These are phyloP conservation scores for Diplolepis rosae DNA, from an alignment of 2,888 invertebrate species.

Conservation along the genomic window DNA sequence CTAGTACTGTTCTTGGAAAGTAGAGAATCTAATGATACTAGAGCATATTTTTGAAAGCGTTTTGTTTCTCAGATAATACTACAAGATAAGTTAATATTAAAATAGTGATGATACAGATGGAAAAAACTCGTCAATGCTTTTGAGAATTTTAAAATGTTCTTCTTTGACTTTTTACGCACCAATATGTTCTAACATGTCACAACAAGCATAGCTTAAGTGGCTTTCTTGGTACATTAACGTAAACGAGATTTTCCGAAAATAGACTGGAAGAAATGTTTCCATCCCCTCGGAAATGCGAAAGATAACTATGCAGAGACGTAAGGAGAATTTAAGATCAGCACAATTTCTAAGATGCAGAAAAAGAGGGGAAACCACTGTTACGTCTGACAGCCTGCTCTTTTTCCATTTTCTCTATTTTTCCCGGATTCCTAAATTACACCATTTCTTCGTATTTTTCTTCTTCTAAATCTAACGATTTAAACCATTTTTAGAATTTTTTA, in stretches of 20 bases:
- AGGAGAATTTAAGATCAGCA: background rate
- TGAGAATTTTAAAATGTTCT: background rate
- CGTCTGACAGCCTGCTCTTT: too few relatives aligned
- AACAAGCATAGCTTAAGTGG: background rate
- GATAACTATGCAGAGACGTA: background rate
- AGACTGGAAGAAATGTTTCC: background rate
- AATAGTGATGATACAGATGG: too few relatives aligned
- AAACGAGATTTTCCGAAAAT: constrained; percentile 11
- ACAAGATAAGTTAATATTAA: too few relatives aligned
- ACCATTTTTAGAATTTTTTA: too few relatives aligned
- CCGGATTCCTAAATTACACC: too few relatives aligned
- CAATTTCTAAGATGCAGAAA: background rate
- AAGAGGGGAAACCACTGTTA: background rate
- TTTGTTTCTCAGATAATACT: too few relatives aligned
- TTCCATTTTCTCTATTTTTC: too few relatives aligned
- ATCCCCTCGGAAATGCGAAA: background rate
- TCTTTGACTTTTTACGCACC: background rate
- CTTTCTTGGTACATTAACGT: constrained; percentile 23
- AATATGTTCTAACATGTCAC: background rate
- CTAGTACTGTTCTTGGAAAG: too few relatives aligned
- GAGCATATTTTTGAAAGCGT: too few relatives aligned
- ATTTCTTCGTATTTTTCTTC: too few relatives aligned
- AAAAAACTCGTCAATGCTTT: background rate
- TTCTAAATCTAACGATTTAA: too few relatives aligned
- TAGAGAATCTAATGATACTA: too few relatives aligned